phyloP scores from a whole-genome alignment of 2,888 invertebrate species.

The Sarcophaga variegata region DNA sequence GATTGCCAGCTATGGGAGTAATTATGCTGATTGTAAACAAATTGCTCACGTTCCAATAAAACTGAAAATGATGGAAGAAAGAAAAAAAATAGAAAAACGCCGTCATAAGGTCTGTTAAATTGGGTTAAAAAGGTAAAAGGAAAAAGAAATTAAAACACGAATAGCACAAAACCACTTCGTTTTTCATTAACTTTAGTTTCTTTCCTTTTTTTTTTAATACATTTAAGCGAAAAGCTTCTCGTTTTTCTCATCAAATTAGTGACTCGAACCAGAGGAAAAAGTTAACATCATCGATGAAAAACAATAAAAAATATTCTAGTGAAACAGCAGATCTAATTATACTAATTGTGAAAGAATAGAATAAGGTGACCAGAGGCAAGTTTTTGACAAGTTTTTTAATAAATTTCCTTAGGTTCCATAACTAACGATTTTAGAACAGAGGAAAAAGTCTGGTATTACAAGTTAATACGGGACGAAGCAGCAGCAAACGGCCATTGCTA shows the following conservation, averaged over 20 bases:
- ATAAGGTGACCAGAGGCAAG: constrained; percentile 47
- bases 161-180: constrained; percentile 26
- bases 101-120: constrained; percentile 56
- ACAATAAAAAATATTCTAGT: constrained; percentile 18
- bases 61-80: constrained; percentile 52
- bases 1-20: constrained; percentile 71
- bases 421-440: no score
- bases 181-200: constrained; percentile 41
- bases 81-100: constrained; percentile 43
- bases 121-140: constrained; percentile 5
- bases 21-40: constrained; percentile 81
- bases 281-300: constrained; percentile 42
- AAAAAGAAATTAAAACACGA: constrained; percentile 46
- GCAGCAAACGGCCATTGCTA: no score
- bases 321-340: constrained; percentile 78
- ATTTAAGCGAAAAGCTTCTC: constrained; percentile 47
- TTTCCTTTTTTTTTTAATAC: constrained; percentile 2
- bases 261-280: constrained; percentile 41
- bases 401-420: no score
- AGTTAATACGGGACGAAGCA: no score
- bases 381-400: no score
- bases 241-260: constrained; percentile 68
- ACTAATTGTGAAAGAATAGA: constrained; percentile 74
- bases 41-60: constrained; percentile 78
- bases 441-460: no score